Evolutionary conservation across 1,140 invertebrate genomes (phyloP).

Genomic region (Drosophila sp.): DNA sequence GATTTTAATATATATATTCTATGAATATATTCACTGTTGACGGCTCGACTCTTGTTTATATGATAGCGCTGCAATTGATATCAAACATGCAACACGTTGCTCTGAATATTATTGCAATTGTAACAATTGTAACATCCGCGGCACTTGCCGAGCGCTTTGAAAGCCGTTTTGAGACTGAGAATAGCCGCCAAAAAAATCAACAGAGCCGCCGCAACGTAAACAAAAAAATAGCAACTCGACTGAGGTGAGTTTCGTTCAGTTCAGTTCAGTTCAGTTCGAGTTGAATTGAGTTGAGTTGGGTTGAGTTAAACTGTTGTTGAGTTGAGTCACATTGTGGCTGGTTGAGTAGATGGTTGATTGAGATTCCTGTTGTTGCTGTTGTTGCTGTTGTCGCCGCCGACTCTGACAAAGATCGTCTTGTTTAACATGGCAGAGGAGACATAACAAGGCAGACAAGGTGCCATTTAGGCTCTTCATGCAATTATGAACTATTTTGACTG

Average conservation of each 20-base stretch:
- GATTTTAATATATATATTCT: constrained; percentile 43
- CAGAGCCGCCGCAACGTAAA: constrained; percentile 23
- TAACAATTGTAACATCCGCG: constrained; percentile 52
- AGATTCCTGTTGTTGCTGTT: constrained; percentile 2
- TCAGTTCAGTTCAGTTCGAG: constrained; percentile 20
- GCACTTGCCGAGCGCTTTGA: constrained; percentile 70
- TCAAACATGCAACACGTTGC: constrained; percentile 65
- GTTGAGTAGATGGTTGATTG: no score
- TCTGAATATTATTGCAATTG: constrained; percentile 2
- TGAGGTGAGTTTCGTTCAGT: constrained; percentile 21
- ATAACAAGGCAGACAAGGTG: constrained; percentile 66
- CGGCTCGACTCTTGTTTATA: constrained; percentile 34
- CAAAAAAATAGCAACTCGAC: constrained; percentile 7
- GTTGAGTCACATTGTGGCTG: neutral
- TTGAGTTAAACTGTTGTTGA: constrained; percentile 3
- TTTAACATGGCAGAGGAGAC: constrained; percentile 49
- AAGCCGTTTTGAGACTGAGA: constrained; percentile 80
- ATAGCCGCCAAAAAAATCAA: constrained; percentile 49
- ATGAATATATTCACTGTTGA: constrained; percentile 11
- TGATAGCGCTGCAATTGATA: constrained; percentile 22
- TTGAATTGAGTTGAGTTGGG: constrained; percentile 4
- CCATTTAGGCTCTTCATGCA: constrained; percentile 67
- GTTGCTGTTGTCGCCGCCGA: constrained; percentile 1
- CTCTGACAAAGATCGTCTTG: constrained; percentile 56
- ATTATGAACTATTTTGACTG: constrained; percentile 78